A percentile compares a stretch with the other conserved stretches of the same genome.
Conservation (phyloP, 2,797 vertebrate genomes). For the Artibeus jamaicensis region DNA sequence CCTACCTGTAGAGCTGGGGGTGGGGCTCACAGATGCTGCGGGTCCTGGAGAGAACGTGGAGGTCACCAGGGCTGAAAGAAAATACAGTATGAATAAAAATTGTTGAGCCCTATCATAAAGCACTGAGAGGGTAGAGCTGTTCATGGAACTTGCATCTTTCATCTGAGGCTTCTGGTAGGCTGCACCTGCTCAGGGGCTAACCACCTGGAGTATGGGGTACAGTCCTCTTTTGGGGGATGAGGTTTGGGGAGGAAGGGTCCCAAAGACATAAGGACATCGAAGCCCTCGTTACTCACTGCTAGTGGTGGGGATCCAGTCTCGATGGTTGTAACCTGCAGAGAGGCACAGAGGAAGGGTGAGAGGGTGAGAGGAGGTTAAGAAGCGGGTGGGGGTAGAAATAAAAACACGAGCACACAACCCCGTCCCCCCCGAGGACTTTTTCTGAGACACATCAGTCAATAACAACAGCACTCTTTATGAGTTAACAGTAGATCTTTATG, state of each 20-base stretch:
- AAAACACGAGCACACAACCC: neutral
- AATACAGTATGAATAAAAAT: neutral
- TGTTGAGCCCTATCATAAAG: neutral
- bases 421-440: neutral
- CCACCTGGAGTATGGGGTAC: neutral
- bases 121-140: neutral
- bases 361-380: neutral
- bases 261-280: neutral
- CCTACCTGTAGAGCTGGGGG: slow-evolving; percentile 1
- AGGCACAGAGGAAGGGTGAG: neutral
- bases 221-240: too few relatives aligned
- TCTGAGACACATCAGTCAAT: neutral
- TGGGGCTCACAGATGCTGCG: neutral
- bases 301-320: neutral
- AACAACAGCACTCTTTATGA: neutral
- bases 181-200: neutral
- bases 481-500: neutral
- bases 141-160: neutral
- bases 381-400: neutral
- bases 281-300: slow-evolving; percentile 31
- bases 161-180: neutral
- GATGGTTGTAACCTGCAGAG: slow-evolving; percentile 40
- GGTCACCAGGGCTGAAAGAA: neutral
- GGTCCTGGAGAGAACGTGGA: neutral
- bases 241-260: neutral